These are phyloP conservation scores for Megaustenia siamemsis DNA, from an alignment of 2,888 invertebrate species.

Conservation along the genomic window DNA sequence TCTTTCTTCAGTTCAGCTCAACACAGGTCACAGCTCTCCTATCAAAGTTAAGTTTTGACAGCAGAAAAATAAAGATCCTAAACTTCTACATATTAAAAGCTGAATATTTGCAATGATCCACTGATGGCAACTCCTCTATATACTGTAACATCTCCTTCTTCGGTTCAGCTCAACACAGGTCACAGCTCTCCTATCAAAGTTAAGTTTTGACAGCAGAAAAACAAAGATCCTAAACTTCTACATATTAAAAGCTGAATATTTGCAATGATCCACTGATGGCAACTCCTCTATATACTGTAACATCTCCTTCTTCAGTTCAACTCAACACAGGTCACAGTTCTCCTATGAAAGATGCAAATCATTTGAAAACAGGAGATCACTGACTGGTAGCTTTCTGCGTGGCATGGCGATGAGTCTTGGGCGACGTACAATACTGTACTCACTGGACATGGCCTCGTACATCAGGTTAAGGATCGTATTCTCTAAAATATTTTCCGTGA, in stretches of 20 bases:
- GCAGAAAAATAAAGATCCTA: no score
- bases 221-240: no score
- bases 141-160: background rate
- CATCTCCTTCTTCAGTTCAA: background rate
- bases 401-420: slow-evolving; percentile 79
- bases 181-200: background rate
- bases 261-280: no score
- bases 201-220: no score
- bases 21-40: no score
- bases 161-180: background rate
- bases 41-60: no score
- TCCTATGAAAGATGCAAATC: background rate
- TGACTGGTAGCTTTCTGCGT: slow-evolving; percentile 63
- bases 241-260: no score
- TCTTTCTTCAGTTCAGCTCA: no score
- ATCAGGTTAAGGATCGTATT: slow-evolving; percentile 78
- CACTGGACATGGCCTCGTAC: slow-evolving; percentile 77
- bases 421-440: slow-evolving; percentile 79
- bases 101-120: no score
- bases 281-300: no score
- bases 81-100: no score
- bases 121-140: no score
- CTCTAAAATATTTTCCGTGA: slow-evolving; percentile 76
- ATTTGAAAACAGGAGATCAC: background rate
- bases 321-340: background rate